Conservation (phyloP, 2,797 vertebrate species). For the Monodelphis domestica region DNA sequence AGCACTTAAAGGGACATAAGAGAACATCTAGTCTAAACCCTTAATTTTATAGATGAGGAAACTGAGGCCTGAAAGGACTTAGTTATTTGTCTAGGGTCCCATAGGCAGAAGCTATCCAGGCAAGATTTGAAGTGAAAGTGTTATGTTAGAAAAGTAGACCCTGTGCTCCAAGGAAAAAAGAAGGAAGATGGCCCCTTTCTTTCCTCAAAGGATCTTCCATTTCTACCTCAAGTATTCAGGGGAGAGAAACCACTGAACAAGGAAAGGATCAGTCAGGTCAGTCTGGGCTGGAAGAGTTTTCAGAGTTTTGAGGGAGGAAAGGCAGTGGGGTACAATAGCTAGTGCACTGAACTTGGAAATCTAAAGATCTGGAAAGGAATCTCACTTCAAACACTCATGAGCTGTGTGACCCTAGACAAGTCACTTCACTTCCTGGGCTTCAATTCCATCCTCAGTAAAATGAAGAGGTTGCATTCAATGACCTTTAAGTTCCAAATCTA, state of each 20-base stretch:
- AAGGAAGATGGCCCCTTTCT: slow-evolving; percentile 10
- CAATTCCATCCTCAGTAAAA: neutral
- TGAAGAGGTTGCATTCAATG: neutral
- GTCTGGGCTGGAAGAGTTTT: slow-evolving; percentile 46
- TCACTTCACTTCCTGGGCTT: neutral
- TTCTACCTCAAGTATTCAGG: neutral
- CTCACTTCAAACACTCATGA: neutral
- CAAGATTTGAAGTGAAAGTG: neutral
- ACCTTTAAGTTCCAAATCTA: neutral
- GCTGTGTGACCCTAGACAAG: neutral
- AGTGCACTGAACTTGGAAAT: neutral
- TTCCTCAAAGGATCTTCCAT: neutral
- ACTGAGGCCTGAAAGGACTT: neutral
- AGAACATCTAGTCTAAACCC: neutral
- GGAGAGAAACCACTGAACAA: slow-evolving; percentile 27
- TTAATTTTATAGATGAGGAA: neutral
- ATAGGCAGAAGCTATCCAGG: neutral
- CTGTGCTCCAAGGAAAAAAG: neutral
- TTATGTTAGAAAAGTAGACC: neutral
- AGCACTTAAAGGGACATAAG: slow-evolving; percentile 23
- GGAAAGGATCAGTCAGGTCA: slow-evolving; percentile 38
- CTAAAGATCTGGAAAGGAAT: neutral
- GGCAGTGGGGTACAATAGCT: neutral
- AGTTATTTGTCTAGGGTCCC: neutral
- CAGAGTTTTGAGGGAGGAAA: neutral